phyloP scores from a whole-genome alignment of 1,140 invertebrate species.

The Achatina immaculata region DNA sequence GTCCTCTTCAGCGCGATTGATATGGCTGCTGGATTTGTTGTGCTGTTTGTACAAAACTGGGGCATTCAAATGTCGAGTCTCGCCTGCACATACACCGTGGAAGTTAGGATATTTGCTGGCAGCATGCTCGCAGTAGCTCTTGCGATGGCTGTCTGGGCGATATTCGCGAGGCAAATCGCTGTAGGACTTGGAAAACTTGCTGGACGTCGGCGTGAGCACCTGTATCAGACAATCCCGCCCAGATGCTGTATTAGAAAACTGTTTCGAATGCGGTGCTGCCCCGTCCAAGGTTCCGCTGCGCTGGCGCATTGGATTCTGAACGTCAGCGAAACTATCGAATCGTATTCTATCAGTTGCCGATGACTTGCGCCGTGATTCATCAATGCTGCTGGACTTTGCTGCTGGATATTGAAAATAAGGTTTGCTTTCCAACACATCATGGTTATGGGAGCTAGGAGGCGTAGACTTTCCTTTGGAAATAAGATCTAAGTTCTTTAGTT shows the following conservation, averaged over 20 bases:
- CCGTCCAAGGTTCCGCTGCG: not conserved
- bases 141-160: not conserved
- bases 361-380: not conserved
- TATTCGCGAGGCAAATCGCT: conserved; percentile 8
- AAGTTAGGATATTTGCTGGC: not conserved
- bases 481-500: not conserved
- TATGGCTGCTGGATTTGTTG: not conserved
- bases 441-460: not conserved
- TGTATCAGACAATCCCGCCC: not conserved
- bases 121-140: not conserved
- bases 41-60: not conserved
- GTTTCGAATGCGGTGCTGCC: not conserved
- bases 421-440: not conserved
- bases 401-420: not conserved
- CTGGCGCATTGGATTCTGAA: not conserved
- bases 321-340: not conserved
- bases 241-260: not conserved
- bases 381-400: not conserved
- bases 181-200: conserved; percentile 8
- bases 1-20: not conserved
- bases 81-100: too few species aligned
- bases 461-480: not conserved
- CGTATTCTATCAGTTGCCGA: not conserved
- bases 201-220: not conserved
- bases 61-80: not conserved